Evolutionary conservation across 2,797 vertebrate genomes (phyloP), one percentile per base, ranked within the genome.

Genomic region (Syngnathus acus): DNA sequence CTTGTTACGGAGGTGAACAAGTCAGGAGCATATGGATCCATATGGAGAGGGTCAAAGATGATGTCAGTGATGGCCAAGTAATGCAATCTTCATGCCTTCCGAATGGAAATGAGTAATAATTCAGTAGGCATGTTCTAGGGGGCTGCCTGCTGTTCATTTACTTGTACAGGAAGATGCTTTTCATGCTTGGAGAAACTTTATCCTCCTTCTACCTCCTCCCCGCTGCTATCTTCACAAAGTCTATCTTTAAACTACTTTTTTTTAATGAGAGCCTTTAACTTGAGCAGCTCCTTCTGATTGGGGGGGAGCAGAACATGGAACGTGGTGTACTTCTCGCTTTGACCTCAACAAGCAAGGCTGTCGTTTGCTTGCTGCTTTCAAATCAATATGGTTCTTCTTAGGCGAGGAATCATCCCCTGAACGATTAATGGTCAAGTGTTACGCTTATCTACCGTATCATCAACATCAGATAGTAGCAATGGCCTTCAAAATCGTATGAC

Each of bases 161-260:
- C 72, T 70, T 77, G 75, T 79, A 76, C 64, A 48, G 67, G 70
- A 60, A 64, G 45, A 78, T 80, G 78, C 71, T 80, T 81, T 77
- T 68, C 70, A 65, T 80, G 76, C 72, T 62, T 53, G 53, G 65
- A 64, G 64, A 75, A 74, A 73, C 74, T 72, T 45, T 45, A 40
- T 72, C 65, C 65, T 61, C 70, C n/a, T 70, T 62, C 60, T 21
- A 9, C 47, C 47, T 32, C 62, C 45, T 50, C 62, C 62, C 47
- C 11, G 26, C 45, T 50, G 62, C 21, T 37, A 45, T 62, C 60
- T 45, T 62, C 21, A 26, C 60, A 62, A 21, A 42, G 40, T 62
- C 42, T 23, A 45, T 62, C 60, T 43, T 43, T 26, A 21, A 61
- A 61, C 60, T 23, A 43, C 60, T 62, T 62, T 19, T 45, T 62